Conservation (phyloP, 1,140 invertebrate genomes). For the Macrosteles quadrilineatus region DNA sequence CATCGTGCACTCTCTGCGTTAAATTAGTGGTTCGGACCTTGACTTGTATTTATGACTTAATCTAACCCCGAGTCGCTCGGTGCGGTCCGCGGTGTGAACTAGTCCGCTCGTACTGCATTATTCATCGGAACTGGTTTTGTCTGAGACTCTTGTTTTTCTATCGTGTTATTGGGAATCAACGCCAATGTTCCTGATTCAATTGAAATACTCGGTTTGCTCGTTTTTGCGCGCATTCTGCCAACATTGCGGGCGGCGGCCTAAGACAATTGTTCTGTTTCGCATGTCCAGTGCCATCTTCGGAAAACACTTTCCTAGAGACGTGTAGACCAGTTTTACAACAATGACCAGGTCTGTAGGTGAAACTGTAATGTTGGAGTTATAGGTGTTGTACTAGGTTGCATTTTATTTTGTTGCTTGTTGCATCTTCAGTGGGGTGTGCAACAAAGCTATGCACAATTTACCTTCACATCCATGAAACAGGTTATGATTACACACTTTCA, state of each 20-base stretch:
- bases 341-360: no score
- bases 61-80: not conserved
- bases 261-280: no score
- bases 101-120: not conserved
- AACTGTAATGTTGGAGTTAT: no score
- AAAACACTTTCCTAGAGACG: no score
- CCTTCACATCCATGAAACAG: no score
- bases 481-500: no score
- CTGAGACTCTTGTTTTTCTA: not conserved
- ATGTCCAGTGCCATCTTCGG: no score
- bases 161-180: constrained; percentile 7
- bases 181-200: constrained; percentile 12
- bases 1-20: not conserved
- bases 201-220: constrained; percentile 7
- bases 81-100: not conserved
- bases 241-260: not conserved
- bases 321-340: no score
- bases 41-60: constrained; percentile 17
- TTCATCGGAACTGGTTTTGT: not conserved
- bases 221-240: not conserved
- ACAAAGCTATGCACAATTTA: no score
- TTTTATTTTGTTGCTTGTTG: no score
- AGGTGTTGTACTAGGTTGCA: no score
- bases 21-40: constrained; percentile 12
- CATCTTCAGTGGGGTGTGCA: no score